Base-by-base conservation (phyloP, 2,888 invertebrate species). In the Carcina quercana region DNA sequence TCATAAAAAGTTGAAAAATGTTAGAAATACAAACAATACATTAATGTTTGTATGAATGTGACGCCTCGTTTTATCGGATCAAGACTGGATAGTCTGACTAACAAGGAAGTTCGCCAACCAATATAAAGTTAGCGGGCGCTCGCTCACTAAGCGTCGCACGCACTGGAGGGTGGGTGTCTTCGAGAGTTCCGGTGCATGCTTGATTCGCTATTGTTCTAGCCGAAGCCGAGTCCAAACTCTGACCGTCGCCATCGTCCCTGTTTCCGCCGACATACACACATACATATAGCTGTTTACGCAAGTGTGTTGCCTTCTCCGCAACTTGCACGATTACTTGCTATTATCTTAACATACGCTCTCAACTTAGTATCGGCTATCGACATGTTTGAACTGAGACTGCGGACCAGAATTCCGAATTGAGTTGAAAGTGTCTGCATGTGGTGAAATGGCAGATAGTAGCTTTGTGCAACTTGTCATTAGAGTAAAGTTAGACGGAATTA, bases 151-250 rank as follows among this genome's bases (percentile, higher is more conserved):
- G 69, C 73, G 68, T 67, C 63, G 63, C 74, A 79, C 80, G 76
- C 79, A 78, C 73, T 61, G 67, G 72, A 69, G 69, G 70, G 68
- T 74, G n/a, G n/a, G 24, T 24, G 71, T 79, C 73, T 76, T 74
- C 67, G 60, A 59, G 74, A 79, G 76, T 80, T 82, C 72, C 70
- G 68, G 65, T 74, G 78, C 78, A 82, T 79, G 74, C 71, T 78
- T 75, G 75, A 80, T 80, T 76, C 69, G 69, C 71, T 71, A 78
- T 79, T 80, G 76, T 80, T 76, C 74, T 66, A 75, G 67, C 59
- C 53, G 58, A 58, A 58, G 60, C 59, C 56, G 47, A 64, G 54
- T 59, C 63, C 60, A 64, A 75, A 76, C 73, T 78, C 69, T 68
- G 74, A 68, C 72, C 75, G 62, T 52, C 55, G 50, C 47, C 47